Evolutionary conservation across 2,797 vertebrate species (phyloP).

Genomic region (Knipowitschia caucasica): DNA sequence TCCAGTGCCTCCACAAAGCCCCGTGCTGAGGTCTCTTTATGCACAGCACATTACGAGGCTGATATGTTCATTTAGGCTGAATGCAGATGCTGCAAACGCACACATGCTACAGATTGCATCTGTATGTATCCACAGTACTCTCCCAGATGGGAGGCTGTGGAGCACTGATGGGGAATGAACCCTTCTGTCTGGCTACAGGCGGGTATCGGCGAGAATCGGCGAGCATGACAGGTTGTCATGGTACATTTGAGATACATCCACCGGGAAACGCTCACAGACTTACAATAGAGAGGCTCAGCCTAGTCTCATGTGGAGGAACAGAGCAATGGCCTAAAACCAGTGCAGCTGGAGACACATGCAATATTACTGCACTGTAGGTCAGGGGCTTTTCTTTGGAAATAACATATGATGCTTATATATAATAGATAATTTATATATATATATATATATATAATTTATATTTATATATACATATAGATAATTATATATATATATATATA

Average conservation of each 20-base stretch:
- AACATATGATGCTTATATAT: too few relatives aligned
- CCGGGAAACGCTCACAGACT: constrained; percentile 25
- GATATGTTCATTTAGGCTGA: constrained; percentile 29
- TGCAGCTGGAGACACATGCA: constrained; percentile 7
- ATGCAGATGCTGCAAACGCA: constrained; percentile 26
- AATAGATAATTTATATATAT: too few relatives aligned
- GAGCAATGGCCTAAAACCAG: constrained; percentile 8
- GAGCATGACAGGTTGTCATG: constrained; percentile 70
- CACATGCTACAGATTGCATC: constrained; percentile 47
- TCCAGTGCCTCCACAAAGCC: constrained; percentile 51
- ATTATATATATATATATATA: too few relatives aligned
- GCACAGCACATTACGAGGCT: constrained; percentile 8
- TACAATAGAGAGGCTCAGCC: constrained; percentile 20
- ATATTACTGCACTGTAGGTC: background rate
- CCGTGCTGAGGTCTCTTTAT: constrained; percentile 32
- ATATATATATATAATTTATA: too few relatives aligned
- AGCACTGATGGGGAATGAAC: constrained; percentile 69
- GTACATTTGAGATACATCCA: constrained; percentile 65
- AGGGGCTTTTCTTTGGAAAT: too few relatives aligned
- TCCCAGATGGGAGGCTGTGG: constrained; percentile 47
- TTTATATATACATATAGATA: too few relatives aligned
- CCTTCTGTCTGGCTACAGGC: constrained; percentile 70
- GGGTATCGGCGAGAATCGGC: constrained; percentile 47
- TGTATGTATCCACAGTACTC: constrained; percentile 43
- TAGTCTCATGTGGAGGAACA: constrained; percentile 24